Conservation (phyloP, 2,888 invertebrate species). For the Ornithoptera alexandrae region DNA sequence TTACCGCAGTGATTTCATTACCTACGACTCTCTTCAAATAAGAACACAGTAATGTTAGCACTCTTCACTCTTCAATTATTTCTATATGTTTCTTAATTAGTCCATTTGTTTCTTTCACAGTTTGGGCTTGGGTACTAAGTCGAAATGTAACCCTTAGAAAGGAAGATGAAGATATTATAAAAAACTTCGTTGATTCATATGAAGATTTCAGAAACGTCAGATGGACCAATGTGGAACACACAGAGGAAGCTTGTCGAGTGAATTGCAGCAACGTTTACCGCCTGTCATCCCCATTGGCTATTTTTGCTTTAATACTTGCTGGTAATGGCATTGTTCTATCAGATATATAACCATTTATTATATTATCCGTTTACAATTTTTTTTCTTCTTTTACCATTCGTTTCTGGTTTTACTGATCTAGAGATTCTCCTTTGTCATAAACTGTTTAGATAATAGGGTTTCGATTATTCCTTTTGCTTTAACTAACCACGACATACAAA, state of each 20-base stretch:
- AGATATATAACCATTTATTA: background rate
- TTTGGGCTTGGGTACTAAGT: constrained; percentile 29
- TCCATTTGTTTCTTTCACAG: constrained; percentile 15
- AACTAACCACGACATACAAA: too few species aligned
- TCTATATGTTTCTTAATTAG: too few species aligned
- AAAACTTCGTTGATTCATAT: constrained; percentile 8
- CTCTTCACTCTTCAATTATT: too few species aligned
- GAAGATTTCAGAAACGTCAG: constrained; percentile 13
- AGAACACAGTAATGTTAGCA: too few species aligned
- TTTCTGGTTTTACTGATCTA: too few species aligned
- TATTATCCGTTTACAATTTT: too few species aligned
- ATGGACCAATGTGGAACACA: constrained; percentile 14
- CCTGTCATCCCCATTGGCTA: constrained; percentile 5
- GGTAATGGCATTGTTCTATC: background rate
- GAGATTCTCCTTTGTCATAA: too few species aligned
- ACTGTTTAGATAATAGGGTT: too few species aligned
- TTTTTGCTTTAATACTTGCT: background rate
- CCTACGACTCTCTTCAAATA: too few species aligned
- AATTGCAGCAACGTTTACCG: constrained; percentile 4
- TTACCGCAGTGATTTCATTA: too few species aligned
- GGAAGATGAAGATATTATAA: background rate
- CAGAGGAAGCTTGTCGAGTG: constrained; percentile 16
- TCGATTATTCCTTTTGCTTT: too few species aligned
- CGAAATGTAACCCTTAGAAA: constrained; percentile 13
- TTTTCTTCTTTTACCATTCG: too few species aligned